Conservation (phyloP, 2,888 invertebrate genomes). For the Nineta flava region DNA sequence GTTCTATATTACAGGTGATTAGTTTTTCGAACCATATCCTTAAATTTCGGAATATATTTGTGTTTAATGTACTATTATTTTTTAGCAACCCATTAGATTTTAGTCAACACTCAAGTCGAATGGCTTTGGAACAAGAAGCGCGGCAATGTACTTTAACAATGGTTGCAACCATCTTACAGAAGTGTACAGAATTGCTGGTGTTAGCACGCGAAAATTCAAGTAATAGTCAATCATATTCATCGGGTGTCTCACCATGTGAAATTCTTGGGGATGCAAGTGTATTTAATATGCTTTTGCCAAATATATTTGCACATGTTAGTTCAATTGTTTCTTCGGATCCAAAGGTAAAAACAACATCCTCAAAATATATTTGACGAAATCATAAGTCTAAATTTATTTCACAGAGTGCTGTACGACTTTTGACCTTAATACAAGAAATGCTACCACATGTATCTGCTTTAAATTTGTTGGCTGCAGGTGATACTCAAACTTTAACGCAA, state of each 20-base stretch:
- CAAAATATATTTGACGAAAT: background rate
- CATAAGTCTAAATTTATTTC: slow-evolving; percentile 15
- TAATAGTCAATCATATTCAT: slow-evolving; percentile 30
- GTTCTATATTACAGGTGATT: slow-evolving; percentile 71
- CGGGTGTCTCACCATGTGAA: slow-evolving; percentile 36
- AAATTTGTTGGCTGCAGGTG: slow-evolving; percentile 41
- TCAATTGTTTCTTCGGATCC: slow-evolving; percentile 71
- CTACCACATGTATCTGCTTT: slow-evolving; percentile 77
- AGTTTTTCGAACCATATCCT: slow-evolving; percentile 4
- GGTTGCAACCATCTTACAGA: slow-evolving; percentile 60
- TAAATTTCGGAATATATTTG: slow-evolving; percentile 5
- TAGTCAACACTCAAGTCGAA: slow-evolving; percentile 36
- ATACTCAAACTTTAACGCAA: slow-evolving; percentile 10
- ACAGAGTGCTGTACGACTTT: slow-evolving; percentile 70
- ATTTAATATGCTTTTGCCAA: slow-evolving; percentile 62
- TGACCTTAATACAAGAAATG: slow-evolving; percentile 73
- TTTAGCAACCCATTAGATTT: slow-evolving; percentile 39
- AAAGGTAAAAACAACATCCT: slow-evolving; percentile 37
- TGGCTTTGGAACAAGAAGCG: slow-evolving; percentile 43
- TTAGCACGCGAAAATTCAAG: slow-evolving; percentile 52
- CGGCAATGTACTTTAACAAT: slow-evolving; percentile 57
- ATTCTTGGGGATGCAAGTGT: slow-evolving; percentile 42
- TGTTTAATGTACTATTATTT: slow-evolving; percentile 8
- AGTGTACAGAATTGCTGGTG: slow-evolving; percentile 60
- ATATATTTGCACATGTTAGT: slow-evolving; percentile 71